A percentile compares a stretch with the other conserved stretches of the same genome.
These are phyloP conservation scores for Brachionus manjavacas DNA, from an alignment of 1,140 invertebrate species.

Conservation along the genomic window DNA sequence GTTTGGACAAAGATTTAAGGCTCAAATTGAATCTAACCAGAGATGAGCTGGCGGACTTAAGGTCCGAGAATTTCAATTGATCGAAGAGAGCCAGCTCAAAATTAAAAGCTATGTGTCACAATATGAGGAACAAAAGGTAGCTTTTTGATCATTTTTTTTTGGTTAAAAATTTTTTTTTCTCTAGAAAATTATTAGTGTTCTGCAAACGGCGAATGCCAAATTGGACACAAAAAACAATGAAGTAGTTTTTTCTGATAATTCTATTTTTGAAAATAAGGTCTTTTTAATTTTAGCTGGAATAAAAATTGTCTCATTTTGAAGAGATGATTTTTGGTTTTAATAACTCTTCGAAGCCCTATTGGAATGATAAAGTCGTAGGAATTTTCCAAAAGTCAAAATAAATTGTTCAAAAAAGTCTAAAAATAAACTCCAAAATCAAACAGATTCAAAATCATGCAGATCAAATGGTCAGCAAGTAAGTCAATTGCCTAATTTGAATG, in stretches of 20 bases:
- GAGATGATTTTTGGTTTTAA: too few relatives aligned
- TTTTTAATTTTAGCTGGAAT: not conserved
- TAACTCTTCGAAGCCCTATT: not conserved
- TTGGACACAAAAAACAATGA: not conserved
- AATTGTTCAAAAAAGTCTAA: not conserved
- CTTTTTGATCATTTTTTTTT: not conserved
- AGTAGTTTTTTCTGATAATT: not conserved
- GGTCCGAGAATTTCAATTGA: conserved; percentile 1
- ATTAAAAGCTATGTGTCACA: not conserved
- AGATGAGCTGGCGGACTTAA: not conserved
- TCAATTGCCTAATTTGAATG: not conserved
- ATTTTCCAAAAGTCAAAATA: not conserved
- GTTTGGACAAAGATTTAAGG: not conserved
- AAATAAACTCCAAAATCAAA: not conserved
- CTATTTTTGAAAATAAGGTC: not conserved
- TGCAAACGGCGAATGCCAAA: not conserved
- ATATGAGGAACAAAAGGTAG: not conserved
- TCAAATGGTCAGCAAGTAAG: not conserved
- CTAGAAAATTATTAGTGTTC: not conserved
- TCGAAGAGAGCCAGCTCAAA: not conserved
- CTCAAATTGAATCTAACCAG: not conserved
- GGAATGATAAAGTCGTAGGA: not conserved
- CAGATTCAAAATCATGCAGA: not conserved
- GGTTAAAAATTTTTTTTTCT: not conserved
- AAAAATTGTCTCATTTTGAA: not conserved